phyloP scores from a whole-genome alignment of 2,113 vertebrate species.

The Junco hyemalis region DNA sequence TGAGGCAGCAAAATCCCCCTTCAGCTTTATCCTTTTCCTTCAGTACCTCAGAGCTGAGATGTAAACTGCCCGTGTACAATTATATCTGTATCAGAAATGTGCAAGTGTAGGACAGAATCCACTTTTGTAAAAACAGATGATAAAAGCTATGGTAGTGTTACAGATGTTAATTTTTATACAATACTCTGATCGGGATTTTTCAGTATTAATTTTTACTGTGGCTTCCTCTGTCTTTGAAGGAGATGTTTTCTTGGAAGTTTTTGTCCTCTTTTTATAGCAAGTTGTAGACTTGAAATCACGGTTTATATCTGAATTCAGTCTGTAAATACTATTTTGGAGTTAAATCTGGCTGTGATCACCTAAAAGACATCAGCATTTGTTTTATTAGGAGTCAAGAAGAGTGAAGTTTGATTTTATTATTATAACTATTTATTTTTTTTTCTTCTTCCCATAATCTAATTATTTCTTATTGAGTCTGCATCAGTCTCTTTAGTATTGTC shows the following conservation, averaged over 20 bases:
- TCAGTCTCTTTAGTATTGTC: neutral
- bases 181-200: neutral
- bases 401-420: neutral
- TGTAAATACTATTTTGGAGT: neutral
- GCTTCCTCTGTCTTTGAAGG: constrained; percentile 3
- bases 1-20: neutral
- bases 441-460: neutral
- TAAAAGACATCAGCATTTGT: neutral
- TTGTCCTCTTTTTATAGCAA: neutral
- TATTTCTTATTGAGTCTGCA: neutral
- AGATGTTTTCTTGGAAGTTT: neutral
- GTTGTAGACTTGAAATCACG: neutral
- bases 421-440: neutral
- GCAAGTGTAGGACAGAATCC: neutral
- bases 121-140: neutral
- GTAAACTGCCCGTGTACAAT: neutral
- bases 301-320: neutral
- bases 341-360: neutral
- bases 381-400: neutral
- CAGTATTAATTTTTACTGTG: neutral
- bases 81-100: neutral
- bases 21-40: neutral
- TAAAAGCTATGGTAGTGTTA: neutral
- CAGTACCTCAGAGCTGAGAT: neutral
- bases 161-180: neutral